A percentile compares a stretch with the other conserved stretches of the same genome.
phyloP scores from a whole-genome alignment of 2,797 vertebrate species.

The Sparidentex hasta region DNA sequence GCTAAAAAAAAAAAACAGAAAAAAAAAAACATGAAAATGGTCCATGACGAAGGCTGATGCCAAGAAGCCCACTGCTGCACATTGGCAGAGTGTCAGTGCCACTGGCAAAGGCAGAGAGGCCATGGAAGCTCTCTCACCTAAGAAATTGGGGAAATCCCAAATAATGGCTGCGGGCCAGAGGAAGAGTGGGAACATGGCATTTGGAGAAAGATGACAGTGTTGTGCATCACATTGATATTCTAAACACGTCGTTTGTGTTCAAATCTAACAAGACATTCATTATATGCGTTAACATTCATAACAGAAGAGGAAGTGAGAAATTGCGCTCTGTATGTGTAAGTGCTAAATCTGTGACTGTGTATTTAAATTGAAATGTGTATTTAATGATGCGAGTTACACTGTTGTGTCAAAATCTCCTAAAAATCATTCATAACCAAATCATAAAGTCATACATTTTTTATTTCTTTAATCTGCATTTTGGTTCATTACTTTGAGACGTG shows the following conservation, averaged over 20 bases:
- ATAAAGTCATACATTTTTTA: background rate
- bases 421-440: background rate
- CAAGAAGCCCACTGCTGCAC: constrained; percentile 38
- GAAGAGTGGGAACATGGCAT: constrained; percentile 1
- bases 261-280: background rate
- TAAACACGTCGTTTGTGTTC: background rate
- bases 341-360: background rate
- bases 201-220: constrained; percentile 2
- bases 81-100: constrained; percentile 32
- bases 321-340: background rate
- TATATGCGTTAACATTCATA: background rate
- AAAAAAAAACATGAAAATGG: constrained; percentile 45
- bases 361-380: background rate
- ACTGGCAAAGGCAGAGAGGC: constrained; percentile 33
- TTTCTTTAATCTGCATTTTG: background rate
- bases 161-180: constrained; percentile 32
- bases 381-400: background rate
- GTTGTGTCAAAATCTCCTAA: background rate
- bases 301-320: background rate
- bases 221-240: background rate
- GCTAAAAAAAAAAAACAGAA: constrained; percentile 48
- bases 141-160: constrained; percentile 58
- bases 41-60: constrained; percentile 31
- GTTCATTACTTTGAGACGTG: background rate
- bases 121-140: constrained; percentile 24